These are phyloP conservation scores for Deroptyus accipitrinus DNA, from an alignment of 2,113 vertebrate species.

Conservation along the genomic window DNA sequence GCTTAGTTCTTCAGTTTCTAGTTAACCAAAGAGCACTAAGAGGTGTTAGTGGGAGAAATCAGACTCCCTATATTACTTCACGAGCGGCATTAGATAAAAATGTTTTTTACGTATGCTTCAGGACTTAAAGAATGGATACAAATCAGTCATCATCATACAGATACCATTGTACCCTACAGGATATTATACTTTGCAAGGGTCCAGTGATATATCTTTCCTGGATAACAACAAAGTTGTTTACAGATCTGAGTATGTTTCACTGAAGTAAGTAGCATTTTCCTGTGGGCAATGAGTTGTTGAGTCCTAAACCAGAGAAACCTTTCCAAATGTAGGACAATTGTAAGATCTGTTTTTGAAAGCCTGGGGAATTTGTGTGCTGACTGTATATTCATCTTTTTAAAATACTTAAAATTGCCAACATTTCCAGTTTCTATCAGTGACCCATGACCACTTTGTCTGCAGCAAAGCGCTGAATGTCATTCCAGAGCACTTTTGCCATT, in stretches of 20 bases:
- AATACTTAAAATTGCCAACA: neutral
- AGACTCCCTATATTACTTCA: neutral
- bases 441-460: neutral
- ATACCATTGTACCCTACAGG: neutral
- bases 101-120: neutral
- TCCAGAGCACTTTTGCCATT: neutral
- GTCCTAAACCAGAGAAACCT: neutral
- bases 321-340: neutral
- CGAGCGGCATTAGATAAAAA: neutral
- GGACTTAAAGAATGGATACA: neutral
- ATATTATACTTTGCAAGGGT: neutral
- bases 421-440: neutral
- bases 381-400: neutral
- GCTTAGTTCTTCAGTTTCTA: neutral
- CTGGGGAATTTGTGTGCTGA: neutral
- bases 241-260: neutral
- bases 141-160: neutral
- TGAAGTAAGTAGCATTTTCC: neutral
- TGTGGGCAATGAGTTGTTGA: neutral
- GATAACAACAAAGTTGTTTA: neutral
- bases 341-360: neutral
- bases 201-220: neutral
- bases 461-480: neutral
- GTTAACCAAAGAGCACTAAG: neutral
- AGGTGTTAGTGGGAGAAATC: neutral